Base-by-base conservation (phyloP, 2,888 invertebrate species). In the Amaurobius ferox region DNA sequence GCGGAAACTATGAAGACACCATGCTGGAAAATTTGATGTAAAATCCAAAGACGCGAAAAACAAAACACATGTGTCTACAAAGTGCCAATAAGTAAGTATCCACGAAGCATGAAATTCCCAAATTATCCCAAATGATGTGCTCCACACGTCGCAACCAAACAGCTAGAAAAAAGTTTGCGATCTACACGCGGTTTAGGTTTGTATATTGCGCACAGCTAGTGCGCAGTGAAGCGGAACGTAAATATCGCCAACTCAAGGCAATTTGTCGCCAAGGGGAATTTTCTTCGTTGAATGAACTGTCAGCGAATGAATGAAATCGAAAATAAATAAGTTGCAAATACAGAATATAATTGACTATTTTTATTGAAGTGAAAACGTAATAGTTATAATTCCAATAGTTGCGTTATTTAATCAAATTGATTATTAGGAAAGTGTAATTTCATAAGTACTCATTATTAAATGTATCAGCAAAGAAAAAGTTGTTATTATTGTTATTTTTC, bases 131-230 rank as follows among this genome's bases (percentile, higher is more conserved):
- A 64, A 73, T 40, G 48, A 61, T 67, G 28, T 16, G 3, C 55
- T 44, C 66, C 30, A 62, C 73, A 73, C 73, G 66, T 68, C 68
- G 73, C 55, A 48, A 30, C 55, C 67, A 68, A 67, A 71, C 62
- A 71, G 74, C 64, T 39, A 29, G 67, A 67, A 72, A 72, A 77
- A 71, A 72, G 71, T 44, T 66, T 55, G 68, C 39, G 48, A 66
- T 35, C 71, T 76, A 70, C 74, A 67, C 77, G 72, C 71, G 66
- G 77, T 83, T 83, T 83, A 77, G 83, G 77, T 77, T 76, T 83
- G 71, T 66, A 48, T 35, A 28, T n/a, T 83, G 76, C 77, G 77
- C 72, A 71, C 44, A 35, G 35, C 16, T 13, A 26, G 19, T 76
- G 81, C 40, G 83, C 66, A 66, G 71, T 44, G 74, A n/a, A 44